These are phyloP conservation scores for Coptodon bakossiorum DNA, from an alignment of 2,113 vertebrate species.

Conservation along the genomic window DNA sequence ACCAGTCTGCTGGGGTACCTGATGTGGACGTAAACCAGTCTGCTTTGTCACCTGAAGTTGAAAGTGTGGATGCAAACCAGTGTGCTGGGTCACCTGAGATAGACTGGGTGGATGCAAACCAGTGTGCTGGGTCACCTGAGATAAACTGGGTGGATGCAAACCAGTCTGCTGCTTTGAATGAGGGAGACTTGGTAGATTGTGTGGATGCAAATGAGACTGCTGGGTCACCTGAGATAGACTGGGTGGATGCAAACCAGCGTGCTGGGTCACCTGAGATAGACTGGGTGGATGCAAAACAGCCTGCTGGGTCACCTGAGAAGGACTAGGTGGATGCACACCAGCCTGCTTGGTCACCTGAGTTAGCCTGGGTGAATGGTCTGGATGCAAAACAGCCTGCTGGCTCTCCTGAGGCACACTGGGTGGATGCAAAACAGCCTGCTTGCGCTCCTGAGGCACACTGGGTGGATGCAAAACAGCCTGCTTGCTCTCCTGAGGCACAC, in stretches of 20 bases:
- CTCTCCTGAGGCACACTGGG: fast-evolving
- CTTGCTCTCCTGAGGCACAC: fast-evolving
- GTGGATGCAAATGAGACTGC: neutral
- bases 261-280: no score
- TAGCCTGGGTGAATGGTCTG: fast-evolving
- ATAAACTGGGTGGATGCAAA: neutral
- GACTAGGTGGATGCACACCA: neutral
- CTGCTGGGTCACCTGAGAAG: fast-evolving
- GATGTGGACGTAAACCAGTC: neutral
- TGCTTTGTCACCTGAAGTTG: neutral
- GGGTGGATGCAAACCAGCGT: neutral
- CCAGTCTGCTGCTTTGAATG: neutral
- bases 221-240: fast-evolving
- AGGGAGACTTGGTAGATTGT: neutral
- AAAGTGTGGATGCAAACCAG: neutral
- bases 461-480: neutral
- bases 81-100: neutral
- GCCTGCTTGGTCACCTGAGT: fast-evolving
- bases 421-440: fast-evolving
- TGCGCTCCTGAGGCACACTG: no score
- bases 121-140: neutral
- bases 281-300: fast-evolving
- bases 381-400: fast-evolving
- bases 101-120: no score
- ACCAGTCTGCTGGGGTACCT: neutral